Evolutionary conservation across 2,797 vertebrate genomes (phyloP).

Genomic region (Gorsachius magnificus): DNA sequence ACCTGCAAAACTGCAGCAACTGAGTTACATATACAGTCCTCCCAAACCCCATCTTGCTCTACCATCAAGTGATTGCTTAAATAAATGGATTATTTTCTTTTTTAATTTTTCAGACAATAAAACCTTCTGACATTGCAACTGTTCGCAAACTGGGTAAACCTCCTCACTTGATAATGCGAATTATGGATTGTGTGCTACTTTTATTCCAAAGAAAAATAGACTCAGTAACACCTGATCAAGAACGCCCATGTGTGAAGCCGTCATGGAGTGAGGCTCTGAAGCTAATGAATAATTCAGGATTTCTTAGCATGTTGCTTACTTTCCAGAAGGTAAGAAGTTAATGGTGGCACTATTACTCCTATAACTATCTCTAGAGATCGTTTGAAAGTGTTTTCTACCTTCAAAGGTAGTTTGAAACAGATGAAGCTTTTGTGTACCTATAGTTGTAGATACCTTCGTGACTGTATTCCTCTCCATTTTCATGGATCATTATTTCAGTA

Average conservation of each 20-base stretch:
- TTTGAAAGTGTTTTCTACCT: background rate
- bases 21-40: background rate
- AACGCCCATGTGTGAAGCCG: constrained; percentile 77
- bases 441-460: background rate
- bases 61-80: background rate
- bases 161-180: constrained; percentile 89
- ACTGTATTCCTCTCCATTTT: background rate
- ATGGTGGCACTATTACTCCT: background rate
- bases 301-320: constrained; percentile 83
- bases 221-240: constrained; percentile 75
- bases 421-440: background rate
- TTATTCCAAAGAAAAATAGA: constrained; percentile 86
- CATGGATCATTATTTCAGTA: background rate
- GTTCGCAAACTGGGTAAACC: constrained; percentile 88
- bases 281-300: constrained; percentile 85
- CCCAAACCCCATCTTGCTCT: background rate
- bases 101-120: constrained; percentile 80
- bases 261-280: constrained; percentile 87
- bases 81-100: background rate
- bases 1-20: background rate
- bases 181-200: constrained; percentile 88
- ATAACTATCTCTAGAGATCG: background rate
- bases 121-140: constrained; percentile 86
- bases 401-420: background rate
- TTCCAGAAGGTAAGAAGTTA: constrained; percentile 81